phyloP scores from a whole-genome alignment of 2,113 vertebrate species.

The Gobio gobio region DNA sequence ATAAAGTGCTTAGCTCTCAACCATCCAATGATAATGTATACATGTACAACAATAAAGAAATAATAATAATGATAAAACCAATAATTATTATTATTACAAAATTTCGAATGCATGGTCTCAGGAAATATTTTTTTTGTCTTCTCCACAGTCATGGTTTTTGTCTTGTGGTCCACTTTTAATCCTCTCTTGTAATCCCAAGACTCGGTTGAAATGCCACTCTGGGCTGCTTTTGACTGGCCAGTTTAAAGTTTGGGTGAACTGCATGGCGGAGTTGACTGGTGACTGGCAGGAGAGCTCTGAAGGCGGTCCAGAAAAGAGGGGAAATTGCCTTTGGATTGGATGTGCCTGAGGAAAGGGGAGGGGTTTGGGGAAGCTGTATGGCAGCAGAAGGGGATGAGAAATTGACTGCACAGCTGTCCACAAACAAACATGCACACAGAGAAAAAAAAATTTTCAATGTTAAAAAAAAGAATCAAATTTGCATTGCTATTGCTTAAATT shows the following conservation, averaged over 20 bases:
- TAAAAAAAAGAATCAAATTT: not conserved
- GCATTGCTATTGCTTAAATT: not conserved
- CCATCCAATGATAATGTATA: not conserved
- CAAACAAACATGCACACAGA: slow-evolving; percentile 24
- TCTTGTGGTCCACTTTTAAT: slow-evolving; percentile 22
- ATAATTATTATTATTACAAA: not conserved
- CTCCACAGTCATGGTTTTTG: slow-evolving; percentile 9
- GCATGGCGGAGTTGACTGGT: slow-evolving; percentile 43
- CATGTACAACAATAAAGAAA: not conserved
- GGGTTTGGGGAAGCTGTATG: slow-evolving; percentile 70
- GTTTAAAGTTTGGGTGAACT: slow-evolving; percentile 35
- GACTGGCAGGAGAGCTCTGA: slow-evolving; percentile 59
- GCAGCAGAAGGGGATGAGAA: slow-evolving; percentile 68
- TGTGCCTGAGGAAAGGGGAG: slow-evolving; percentile 55
- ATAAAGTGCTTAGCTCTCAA: not conserved
- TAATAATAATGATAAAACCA: not conserved
- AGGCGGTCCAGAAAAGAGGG: slow-evolving; percentile 58
- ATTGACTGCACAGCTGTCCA: slow-evolving; percentile 62
- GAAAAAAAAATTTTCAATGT: not conserved
- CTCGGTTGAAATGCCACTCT: slow-evolving; percentile 59
- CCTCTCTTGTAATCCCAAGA: slow-evolving; percentile 34
- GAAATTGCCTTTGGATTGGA: slow-evolving; percentile 57
- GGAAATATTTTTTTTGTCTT: not conserved
- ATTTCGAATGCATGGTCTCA: not conserved
- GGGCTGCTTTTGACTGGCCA: slow-evolving; percentile 58